These are phyloP conservation scores for Doryteuthis pealeii DNA, from an alignment of 1,140 invertebrate species.

Conservation along the genomic window DNA sequence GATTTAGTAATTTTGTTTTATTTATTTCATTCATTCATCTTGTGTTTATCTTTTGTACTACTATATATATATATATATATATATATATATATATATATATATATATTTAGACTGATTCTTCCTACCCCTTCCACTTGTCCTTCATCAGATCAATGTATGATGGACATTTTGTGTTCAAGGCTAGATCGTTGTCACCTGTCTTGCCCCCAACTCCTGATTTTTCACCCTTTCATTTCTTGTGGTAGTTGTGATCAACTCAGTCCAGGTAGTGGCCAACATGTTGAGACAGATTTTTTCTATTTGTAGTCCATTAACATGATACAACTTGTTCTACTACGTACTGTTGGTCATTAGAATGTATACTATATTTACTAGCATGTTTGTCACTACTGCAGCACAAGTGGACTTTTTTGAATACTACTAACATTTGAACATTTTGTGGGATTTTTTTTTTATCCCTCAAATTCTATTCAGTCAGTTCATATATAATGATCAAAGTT, in stretches of 20 bases:
- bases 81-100: no score
- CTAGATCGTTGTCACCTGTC: no score
- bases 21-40: no score
- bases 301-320: neutral
- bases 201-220: neutral
- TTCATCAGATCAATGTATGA: no score
- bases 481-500: slow-evolving; percentile 53
- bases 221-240: neutral
- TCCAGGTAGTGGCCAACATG: neutral
- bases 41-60: no score
- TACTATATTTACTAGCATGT: slow-evolving; percentile 2
- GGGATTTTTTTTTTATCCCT: neutral
- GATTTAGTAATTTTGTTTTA: no score
- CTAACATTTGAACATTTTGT: neutral
- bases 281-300: neutral
- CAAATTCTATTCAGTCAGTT: neutral
- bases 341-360: neutral
- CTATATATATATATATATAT: no score
- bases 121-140: no score
- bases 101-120: no score
- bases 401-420: slow-evolving; percentile 4
- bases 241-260: neutral
- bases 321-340: slow-evolving; percentile 2
- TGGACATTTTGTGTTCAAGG: no score
- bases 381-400: neutral